Evolutionary conservation across 92 coral and sea anemone genomes (phyloP).

Genomic region (Hydrozoanthus gracilis): DNA sequence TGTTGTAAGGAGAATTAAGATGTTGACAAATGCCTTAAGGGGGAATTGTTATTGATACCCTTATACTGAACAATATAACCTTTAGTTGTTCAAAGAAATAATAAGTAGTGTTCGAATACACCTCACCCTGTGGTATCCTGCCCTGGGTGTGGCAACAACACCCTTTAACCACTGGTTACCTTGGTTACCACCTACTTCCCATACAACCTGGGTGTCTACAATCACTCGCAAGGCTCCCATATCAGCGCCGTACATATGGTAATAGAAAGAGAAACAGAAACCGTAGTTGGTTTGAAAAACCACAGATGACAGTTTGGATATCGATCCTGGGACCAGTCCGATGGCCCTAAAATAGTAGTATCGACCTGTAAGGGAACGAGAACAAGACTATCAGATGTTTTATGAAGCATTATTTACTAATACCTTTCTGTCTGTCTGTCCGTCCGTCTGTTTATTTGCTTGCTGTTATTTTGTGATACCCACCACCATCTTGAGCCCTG

Average conservation of each 20-base stretch:
- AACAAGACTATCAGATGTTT: no score
- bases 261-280: slow-evolving; percentile 30
- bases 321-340: slow-evolving; percentile 1
- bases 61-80: no score
- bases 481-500: no score
- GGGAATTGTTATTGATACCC: no score
- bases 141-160: background rate
- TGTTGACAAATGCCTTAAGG: no score
- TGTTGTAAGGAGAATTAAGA: no score
- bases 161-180: slow-evolving; percentile 14
- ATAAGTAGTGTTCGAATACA: background rate
- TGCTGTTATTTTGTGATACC: no score
- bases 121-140: slow-evolving; percentile 19
- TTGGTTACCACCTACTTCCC: slow-evolving; percentile 26
- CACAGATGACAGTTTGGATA: background rate
- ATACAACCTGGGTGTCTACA: background rate
- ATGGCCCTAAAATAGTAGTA: slow-evolving; percentile 4
- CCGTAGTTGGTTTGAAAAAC: slow-evolving; percentile 15
- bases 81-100: no score
- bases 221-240: slow-evolving; percentile 22
- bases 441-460: no score
- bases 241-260: slow-evolving; percentile 22
- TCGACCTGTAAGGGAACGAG: background rate
- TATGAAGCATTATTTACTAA: no score
- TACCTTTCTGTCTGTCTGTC: no score